Conservation (phyloP, 1,140 invertebrate genomes). For the Hesperophylax magnus region DNA sequence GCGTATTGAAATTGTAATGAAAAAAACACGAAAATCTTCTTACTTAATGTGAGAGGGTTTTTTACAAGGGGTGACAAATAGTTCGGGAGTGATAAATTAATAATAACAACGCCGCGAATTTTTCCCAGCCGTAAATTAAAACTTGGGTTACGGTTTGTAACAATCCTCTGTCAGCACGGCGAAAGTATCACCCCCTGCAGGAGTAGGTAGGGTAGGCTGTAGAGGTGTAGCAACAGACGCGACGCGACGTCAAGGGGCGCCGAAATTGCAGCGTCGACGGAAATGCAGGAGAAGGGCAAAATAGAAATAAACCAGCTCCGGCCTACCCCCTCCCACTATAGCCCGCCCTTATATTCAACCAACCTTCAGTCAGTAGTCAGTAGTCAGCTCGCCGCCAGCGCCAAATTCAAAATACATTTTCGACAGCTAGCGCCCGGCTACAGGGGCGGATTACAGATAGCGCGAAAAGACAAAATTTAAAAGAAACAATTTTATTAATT, state of each 20-base stretch:
- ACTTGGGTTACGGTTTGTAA: not conserved
- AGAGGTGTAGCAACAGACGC: not conserved
- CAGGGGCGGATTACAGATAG: not conserved
- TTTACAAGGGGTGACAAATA: not conserved
- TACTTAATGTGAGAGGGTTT: too few relatives aligned
- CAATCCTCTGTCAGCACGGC: not conserved
- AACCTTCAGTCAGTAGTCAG: too few relatives aligned
- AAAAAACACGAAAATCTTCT: too few relatives aligned
- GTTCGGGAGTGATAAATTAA: not conserved
- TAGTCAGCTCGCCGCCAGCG: too few relatives aligned
- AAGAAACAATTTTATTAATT: not conserved
- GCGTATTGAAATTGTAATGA: too few relatives aligned
- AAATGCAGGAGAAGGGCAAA: conserved; percentile 27
- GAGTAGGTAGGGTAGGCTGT: too few relatives aligned
- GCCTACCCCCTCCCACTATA: not conserved
- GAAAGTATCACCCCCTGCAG: not conserved
- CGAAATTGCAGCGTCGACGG: conserved; percentile 34
- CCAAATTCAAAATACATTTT: not conserved
- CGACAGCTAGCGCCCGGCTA: not conserved
- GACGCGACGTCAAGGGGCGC: not conserved
- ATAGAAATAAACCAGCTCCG: not conserved
- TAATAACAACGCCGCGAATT: conserved; percentile 1
- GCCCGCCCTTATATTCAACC: too few relatives aligned
- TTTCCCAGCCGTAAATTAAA: not conserved
- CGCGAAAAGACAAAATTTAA: not conserved